Evolutionary conservation across 2,888 invertebrate genomes (phyloP), one percentile per base, ranked within the genome.

Genomic region (Lutraria lutraria): DNA sequence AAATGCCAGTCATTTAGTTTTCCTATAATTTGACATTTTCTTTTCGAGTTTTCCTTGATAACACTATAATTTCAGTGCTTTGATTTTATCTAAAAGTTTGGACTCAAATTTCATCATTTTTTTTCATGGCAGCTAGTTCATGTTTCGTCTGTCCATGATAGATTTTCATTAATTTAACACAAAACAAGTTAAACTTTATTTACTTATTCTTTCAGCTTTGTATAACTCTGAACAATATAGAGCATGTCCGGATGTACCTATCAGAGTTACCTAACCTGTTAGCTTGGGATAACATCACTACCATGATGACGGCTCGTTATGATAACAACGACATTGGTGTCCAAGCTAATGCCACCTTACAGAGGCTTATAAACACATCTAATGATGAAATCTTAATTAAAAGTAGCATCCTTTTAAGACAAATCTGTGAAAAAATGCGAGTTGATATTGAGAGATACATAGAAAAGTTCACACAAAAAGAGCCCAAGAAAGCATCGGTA

Each of bases 161-260:
- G 43, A 43, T 43, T 43, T 43, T 43, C 43, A 43, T 43, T n/a
- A n/a, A n/a, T n/a, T n/a, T n/a, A n/a, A n/a, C n/a, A n/a, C n/a
- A n/a, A n/a, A n/a, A n/a, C n/a, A n/a, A n/a, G n/a, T n/a, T n/a
- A n/a, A n/a, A n/a, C n/a, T n/a, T 43, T 43, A 4, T 43, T 43
- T 4, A 2, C 43, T 72, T 72, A 72, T 34, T 16, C 6, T 93
- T 90, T n/a, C 93, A 96, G 96, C 92, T 96, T 19, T 96, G 96
- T 90, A 96, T 96, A 81, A 96, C 96, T 2, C 89, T 96, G 43
- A 96, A 96, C 94, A 96, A 96, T 94, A 96, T 96, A 76, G 95
- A 95, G 76, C 96, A 96, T 91, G 95, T 96, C 19, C 92, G 95
- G 0, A 92, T 94, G 86, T 96, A 95, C 90, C 92, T 96, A 34